These are phyloP conservation scores for Pinna nobilis DNA, from an alignment of 1,140 invertebrate genomes.

Conservation along the genomic window DNA sequence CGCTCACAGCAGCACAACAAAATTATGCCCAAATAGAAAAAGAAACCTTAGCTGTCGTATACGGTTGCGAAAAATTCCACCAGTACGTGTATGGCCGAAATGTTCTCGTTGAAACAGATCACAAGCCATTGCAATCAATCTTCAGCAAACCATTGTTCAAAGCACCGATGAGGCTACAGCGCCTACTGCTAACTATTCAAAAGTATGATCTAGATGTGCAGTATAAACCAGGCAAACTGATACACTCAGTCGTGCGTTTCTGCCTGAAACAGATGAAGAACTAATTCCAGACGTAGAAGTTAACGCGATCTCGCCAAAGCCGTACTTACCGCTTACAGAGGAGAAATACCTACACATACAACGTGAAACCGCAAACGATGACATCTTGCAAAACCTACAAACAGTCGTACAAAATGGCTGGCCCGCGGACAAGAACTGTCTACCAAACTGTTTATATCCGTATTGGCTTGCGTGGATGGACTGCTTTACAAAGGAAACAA, in stretches of 20 bases:
- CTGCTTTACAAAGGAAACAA: constrained; percentile 15
- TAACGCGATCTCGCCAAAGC: neutral
- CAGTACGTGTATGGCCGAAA: constrained; percentile 67
- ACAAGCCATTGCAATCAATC: constrained; percentile 38
- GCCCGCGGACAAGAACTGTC: constrained; percentile 4
- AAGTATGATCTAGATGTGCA: constrained; percentile 18
- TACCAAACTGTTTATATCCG: neutral
- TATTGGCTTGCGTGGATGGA: constrained; percentile 18
- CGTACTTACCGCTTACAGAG: neutral
- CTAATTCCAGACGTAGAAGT: constrained; percentile 5
- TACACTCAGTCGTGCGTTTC: neutral
- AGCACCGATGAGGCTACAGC: constrained; percentile 12
- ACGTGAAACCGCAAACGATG: neutral
- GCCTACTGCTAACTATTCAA: constrained; percentile 13
- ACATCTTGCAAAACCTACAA: neutral
- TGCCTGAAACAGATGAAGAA: neutral
- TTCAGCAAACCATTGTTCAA: constrained; percentile 7
- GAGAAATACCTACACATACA: neutral
- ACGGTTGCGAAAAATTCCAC: constrained; percentile 40
- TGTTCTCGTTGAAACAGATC: constrained; percentile 30
- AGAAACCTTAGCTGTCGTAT: constrained; percentile 40
- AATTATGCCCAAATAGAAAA: constrained; percentile 29
- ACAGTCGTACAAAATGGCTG: constrained; percentile 2
- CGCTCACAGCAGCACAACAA: constrained; percentile 5
- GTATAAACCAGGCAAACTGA: constrained; percentile 31